These are phyloP conservation scores for Coreius guichenoti DNA, from an alignment of 2,797 vertebrate species.

Conservation along the genomic window DNA sequence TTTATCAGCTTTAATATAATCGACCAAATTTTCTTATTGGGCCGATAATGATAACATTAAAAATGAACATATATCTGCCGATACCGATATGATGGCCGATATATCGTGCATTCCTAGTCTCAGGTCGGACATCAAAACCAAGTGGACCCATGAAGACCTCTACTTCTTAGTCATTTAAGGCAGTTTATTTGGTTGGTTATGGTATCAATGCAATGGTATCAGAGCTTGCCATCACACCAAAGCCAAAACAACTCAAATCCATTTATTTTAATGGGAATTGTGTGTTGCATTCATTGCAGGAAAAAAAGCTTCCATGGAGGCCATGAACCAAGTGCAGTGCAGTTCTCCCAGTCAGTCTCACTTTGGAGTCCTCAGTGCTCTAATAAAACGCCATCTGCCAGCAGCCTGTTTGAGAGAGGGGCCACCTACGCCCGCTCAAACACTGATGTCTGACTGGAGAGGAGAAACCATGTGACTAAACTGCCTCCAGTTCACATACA, in stretches of 20 bases:
- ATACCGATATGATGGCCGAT: too few species aligned
- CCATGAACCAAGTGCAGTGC: neutral
- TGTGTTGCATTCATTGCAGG: neutral
- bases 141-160: too few species aligned
- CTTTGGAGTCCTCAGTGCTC: conserved; percentile 39
- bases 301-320: neutral
- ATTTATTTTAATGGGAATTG: neutral
- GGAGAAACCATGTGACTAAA: conserved; percentile 19
- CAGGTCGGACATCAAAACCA: too few species aligned
- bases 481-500: conserved; percentile 43
- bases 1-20: too few species aligned
- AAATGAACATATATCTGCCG: too few species aligned
- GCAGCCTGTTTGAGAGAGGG: conserved; percentile 21
- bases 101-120: too few species aligned
- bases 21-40: too few species aligned
- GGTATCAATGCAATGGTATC: neutral
- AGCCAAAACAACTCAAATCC: neutral
- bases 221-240: neutral
- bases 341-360: conserved; percentile 18
- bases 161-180: neutral
- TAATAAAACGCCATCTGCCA: conserved; percentile 62
- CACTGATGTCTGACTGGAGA: conserved; percentile 43
- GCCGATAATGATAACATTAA: too few species aligned
- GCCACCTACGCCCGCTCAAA: conserved; percentile 56
- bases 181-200: neutral